Base-by-base conservation (phyloP, 1,140 invertebrate genomes). In the Melanaphis sacchari region DNA sequence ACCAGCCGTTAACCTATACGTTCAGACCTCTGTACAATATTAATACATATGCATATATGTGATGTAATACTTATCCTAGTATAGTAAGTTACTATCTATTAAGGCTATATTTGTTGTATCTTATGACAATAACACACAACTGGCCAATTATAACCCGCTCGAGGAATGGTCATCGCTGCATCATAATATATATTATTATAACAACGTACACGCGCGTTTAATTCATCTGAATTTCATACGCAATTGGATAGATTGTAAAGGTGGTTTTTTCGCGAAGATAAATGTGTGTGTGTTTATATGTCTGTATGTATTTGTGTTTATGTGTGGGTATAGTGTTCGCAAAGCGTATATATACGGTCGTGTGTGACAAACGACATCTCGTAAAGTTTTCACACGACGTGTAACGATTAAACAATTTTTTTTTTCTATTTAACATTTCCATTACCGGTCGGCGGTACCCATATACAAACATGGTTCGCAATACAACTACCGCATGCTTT, bases 291-390 rank as follows among this genome's bases (percentile, higher is more conserved):
- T 52, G 21, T 46, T 9, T 46, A 46, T 46, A 24, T 43, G 38
- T 31, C 11, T 59, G n/a, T 36, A 26, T 1, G 21, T 43, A 24
- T 85, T 2, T 87, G 31, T 31, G 41, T n/a, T 18, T 49, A 15
- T 49, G 21, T 49, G 41, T 38, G 76, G 36, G 36, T 38, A 82
- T 38, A 82, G 36, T 82, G 43, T 46, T 49, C 18, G 85, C 43
- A 36, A 36, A 21, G n/a, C 49, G 38, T 43, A n/a, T 46, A 88
- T 46, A 46, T 43, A 41, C 49, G 38, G 36, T 21, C 22, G 40
- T 66, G 89, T 31, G 88, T 59, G 88, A 90, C 88, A 90, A 90
- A 90, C 89, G 89, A 90, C 89, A 38, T 52, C 88, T 89, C 88
- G 89, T 90, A 66, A 59, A 59, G 89, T 90, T 66, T 90, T 90